Percentiles rank a stretch among this genome's conserved stretches.
phyloP scores from a whole-genome alignment of 1,140 invertebrate genomes.

The Sarcophaga peregrina region DNA sequence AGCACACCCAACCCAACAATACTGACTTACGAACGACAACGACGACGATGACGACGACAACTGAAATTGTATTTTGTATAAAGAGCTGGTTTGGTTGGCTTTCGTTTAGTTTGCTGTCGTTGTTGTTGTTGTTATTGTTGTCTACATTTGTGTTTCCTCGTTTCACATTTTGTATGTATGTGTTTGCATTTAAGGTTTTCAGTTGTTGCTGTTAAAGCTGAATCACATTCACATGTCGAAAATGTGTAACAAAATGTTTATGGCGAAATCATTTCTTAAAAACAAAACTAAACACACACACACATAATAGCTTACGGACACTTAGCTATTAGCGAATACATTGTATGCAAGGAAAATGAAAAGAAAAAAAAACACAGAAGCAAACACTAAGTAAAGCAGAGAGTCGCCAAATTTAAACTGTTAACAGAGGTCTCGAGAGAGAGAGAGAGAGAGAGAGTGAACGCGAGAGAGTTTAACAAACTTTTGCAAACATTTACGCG shows the following conservation, averaged over 20 bases:
- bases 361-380: not conserved
- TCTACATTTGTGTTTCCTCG: constrained; percentile 21
- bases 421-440: not conserved
- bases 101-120: not conserved
- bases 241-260: constrained; percentile 25
- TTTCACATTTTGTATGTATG: constrained; percentile 37
- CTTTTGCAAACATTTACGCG: not conserved
- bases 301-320: no score
- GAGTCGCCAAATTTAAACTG: not conserved
- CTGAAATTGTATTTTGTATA: constrained; percentile 2
- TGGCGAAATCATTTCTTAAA: constrained; percentile 4
- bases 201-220: constrained; percentile 31
- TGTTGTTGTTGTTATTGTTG: not conserved
- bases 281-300: not conserved
- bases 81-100: constrained; percentile 19
- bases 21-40: no score
- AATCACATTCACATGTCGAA: constrained; percentile 21
- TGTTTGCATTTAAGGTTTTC: not conserved
- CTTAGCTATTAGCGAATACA: no score
- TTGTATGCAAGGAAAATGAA: not conserved
- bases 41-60: no score
- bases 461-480: not conserved
- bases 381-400: not conserved
- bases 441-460: not conserved
- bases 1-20: no score